These are phyloP conservation scores for Spinus olivaceus DNA, from an alignment of 2,797 vertebrate species.

Conservation along the genomic window DNA sequence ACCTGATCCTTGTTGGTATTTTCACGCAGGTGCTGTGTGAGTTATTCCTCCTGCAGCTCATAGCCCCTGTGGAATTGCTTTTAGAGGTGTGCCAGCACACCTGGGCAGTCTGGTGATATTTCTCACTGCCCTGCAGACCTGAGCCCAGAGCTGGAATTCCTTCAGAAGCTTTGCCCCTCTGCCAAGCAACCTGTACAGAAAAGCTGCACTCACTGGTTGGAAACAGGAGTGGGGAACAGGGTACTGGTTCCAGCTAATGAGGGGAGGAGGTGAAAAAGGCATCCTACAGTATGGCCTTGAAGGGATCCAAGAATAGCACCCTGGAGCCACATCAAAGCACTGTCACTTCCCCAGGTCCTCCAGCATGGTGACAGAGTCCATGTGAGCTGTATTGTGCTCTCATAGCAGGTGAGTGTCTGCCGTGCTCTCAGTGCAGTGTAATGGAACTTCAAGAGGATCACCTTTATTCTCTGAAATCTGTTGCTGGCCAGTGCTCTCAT, in stretches of 20 bases:
- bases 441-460: neutral
- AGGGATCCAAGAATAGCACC: neutral
- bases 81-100: neutral
- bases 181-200: neutral
- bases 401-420: neutral
- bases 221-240: neutral
- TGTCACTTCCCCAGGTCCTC: neutral
- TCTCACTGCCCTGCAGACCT: neutral
- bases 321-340: neutral
- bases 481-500: neutral
- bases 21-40: neutral
- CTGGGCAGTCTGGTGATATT: neutral
- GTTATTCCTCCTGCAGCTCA: neutral
- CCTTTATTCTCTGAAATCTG: neutral
- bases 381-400: neutral
- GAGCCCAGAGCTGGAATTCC: neutral
- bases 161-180: neutral
- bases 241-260: neutral
- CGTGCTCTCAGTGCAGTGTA: neutral
- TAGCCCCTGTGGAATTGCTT: neutral
- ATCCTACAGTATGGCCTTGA: neutral
- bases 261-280: neutral
- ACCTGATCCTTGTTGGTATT: neutral
- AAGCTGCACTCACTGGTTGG: neutral
- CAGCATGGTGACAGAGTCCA: neutral